These are phyloP conservation scores for Octodon degus DNA, from an alignment of 2,113 vertebrate species.

Conservation along the genomic window DNA sequence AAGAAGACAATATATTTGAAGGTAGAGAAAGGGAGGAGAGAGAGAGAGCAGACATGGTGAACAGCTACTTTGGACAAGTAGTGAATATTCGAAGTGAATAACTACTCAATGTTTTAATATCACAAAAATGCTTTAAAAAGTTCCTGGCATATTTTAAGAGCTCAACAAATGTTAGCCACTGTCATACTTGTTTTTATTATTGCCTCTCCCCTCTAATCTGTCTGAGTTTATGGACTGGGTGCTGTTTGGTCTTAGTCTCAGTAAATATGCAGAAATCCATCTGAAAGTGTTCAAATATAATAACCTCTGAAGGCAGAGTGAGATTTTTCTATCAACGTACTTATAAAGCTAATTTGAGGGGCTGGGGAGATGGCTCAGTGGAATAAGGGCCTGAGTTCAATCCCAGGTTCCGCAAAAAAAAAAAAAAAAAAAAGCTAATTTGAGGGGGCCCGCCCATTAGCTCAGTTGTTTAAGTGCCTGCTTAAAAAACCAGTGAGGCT, in stretches of 20 bases:
- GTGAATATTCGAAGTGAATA: background rate
- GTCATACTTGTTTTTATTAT: conserved; percentile 9
- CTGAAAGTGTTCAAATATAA: conserved; percentile 43
- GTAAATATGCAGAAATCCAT: conserved; percentile 5
- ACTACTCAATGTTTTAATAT: background rate
- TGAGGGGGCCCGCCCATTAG: too few relatives aligned
- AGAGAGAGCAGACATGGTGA: background rate
- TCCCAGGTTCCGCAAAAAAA: too few relatives aligned
- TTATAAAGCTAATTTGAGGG: background rate
- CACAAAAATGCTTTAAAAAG: background rate
- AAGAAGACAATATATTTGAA: too few relatives aligned
- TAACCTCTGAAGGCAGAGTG: background rate
- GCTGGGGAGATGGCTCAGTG: too few relatives aligned
- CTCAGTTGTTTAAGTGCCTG: too few relatives aligned
- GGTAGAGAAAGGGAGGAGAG: too few relatives aligned
- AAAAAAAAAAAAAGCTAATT: too few relatives aligned
- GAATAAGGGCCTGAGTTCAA: too few relatives aligned
- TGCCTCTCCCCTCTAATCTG: conserved; percentile 7
- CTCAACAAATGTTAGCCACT: conserved; percentile 34
- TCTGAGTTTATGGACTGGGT: background rate
- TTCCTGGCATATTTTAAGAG: background rate
- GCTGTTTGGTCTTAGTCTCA: conserved; percentile 36
- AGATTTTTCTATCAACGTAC: conserved; percentile 49
- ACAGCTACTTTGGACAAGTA: background rate
- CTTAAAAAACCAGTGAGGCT: too few relatives aligned